These are phyloP conservation scores for Caenorhabditis japonica DNA, from an alignment of 2,888 invertebrate species.

Conservation along the genomic window DNA sequence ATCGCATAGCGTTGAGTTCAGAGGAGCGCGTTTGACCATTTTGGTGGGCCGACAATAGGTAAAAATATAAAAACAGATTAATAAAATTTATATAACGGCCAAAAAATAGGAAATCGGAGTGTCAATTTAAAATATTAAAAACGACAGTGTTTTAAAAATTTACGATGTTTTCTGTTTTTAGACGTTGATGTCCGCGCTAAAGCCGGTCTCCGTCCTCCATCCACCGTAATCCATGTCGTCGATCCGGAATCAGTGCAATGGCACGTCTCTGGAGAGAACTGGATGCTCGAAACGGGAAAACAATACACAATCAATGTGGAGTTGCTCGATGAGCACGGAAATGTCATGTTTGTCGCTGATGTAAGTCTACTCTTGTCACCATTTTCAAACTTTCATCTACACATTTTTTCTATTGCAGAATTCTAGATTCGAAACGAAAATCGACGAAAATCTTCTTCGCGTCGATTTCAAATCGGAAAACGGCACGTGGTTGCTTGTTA, in stretches of 20 bases:
- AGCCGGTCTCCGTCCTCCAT: constrained; percentile 78
- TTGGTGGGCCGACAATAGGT: too few species aligned
- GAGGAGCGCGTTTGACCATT: too few species aligned
- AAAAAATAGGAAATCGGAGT: too few species aligned
- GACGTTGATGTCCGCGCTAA: constrained; percentile 80
- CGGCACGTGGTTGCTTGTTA: constrained; percentile 67
- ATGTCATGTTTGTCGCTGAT: constrained; percentile 69
- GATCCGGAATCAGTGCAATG: constrained; percentile 81
- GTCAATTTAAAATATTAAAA: too few species aligned
- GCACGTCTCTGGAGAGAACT: constrained; percentile 84
- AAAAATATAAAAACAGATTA: too few species aligned
- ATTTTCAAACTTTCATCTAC: too few species aligned
- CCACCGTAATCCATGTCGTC: constrained; percentile 84
- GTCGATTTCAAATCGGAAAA: constrained; percentile 61
- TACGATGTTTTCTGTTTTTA: too few species aligned
- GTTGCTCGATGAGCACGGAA: constrained; percentile 67
- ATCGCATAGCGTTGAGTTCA: too few species aligned
- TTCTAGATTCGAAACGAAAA: constrained; percentile 60
- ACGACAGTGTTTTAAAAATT: too few species aligned
- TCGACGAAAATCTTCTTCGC: constrained; percentile 58
- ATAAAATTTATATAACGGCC: too few species aligned
- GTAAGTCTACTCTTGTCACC: constrained; percentile 55
- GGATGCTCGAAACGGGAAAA: constrained; percentile 83
- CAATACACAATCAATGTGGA: constrained; percentile 63
- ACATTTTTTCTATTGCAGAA: constrained; percentile 56